These are phyloP conservation scores for Anseranas semipalmata DNA, from an alignment of 2,113 vertebrate species.

Conservation along the genomic window DNA sequence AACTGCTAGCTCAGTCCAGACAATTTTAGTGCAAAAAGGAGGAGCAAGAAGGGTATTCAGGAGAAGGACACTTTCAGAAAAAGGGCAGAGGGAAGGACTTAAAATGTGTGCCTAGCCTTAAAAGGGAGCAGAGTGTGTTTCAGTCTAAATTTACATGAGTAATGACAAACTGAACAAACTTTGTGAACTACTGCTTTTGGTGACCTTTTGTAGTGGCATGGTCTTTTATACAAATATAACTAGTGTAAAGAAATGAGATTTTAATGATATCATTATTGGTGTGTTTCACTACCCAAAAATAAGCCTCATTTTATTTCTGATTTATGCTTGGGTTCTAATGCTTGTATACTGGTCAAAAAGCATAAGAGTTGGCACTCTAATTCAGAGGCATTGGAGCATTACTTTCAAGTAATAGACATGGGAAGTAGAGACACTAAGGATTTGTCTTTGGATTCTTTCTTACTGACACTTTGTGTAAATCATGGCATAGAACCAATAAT, in stretches of 20 bases:
- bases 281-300: background rate
- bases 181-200: background rate
- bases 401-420: background rate
- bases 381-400: background rate
- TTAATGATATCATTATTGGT: background rate
- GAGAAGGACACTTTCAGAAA: background rate
- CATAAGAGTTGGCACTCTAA: background rate
- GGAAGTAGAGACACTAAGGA: background rate
- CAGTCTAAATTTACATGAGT: too few relatives aligned
- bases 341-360: background rate
- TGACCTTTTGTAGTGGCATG: rapidly evolving
- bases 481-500: background rate
- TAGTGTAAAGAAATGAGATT: background rate
- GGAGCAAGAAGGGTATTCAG: background rate
- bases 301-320: background rate
- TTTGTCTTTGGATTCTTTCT: background rate
- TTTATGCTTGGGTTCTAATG: background rate
- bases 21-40: background rate
- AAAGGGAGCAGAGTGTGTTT: background rate
- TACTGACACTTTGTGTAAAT: background rate
- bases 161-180: rapidly evolving
- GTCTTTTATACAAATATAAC: background rate
- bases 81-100: background rate
- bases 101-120: background rate
- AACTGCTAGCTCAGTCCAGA: background rate